These are phyloP conservation scores for Drosophila algonquin DNA, from an alignment of 2,888 invertebrate genomes.

Conservation along the genomic window DNA sequence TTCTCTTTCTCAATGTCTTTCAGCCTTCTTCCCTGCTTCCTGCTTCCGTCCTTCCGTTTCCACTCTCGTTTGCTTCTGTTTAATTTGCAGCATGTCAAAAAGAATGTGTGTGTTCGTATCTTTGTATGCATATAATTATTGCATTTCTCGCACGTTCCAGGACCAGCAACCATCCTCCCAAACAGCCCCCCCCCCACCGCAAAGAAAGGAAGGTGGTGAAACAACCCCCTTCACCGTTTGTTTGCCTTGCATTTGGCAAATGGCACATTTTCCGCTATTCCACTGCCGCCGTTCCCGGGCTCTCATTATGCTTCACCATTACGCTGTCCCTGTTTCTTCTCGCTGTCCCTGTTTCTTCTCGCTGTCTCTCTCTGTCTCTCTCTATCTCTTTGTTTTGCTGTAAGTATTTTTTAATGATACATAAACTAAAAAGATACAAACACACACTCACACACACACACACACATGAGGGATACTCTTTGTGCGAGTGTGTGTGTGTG, in stretches of 20 bases:
- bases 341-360: constrained; percentile 20
- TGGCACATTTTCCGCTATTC: constrained; percentile 72
- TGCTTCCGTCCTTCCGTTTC: constrained; percentile 11
- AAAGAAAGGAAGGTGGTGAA: too few species aligned
- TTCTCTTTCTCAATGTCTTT: neutral
- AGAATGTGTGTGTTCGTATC: constrained; percentile 43
- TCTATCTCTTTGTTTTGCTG: constrained; percentile 38
- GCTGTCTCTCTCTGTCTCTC: constrained; percentile 13
- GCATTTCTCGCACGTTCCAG: constrained; percentile 76
- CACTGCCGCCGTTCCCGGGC: constrained; percentile 13
- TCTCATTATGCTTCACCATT: constrained; percentile 52
- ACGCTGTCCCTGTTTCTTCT: constrained; percentile 30
- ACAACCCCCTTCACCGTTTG: constrained; percentile 37
- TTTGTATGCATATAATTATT: constrained; percentile 79
- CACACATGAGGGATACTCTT: neutral
- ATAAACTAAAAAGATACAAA: constrained; percentile 78
- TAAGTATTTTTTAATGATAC: constrained; percentile 80
- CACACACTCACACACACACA: constrained; percentile 27
- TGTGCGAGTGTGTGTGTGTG: neutral
- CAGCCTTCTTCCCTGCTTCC: neutral
- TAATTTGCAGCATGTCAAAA: constrained; percentile 80
- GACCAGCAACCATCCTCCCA: constrained; percentile 38
- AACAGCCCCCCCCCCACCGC: too few species aligned
- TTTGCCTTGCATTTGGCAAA: constrained; percentile 71
- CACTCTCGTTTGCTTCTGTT: constrained; percentile 56